phyloP scores from a whole-genome alignment of 2,888 invertebrate species.

The Acanthopleura granulata region DNA sequence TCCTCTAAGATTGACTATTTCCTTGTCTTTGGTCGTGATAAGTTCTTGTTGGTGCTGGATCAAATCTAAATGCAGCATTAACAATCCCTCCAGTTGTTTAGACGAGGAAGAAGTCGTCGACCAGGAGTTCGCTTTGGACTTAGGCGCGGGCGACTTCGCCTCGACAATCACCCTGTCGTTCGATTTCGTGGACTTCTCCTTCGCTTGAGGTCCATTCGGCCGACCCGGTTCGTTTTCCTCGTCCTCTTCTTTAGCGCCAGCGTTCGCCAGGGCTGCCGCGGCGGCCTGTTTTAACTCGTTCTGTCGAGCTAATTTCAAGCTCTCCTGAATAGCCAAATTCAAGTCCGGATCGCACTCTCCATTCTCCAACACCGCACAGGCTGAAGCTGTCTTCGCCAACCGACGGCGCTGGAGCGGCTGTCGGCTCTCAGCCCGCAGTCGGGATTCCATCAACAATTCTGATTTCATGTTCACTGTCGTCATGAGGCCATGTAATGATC shows the following conservation, averaged over 20 bases:
- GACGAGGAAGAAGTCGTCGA: constrained; percentile 8
- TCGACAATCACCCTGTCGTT: not conserved
- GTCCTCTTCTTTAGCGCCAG: not conserved
- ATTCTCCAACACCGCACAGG: constrained; percentile 32
- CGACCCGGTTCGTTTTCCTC: constrained; percentile 8
- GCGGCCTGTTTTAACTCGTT: constrained; percentile 27
- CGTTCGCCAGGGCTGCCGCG: not conserved
- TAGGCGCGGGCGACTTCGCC: not conserved
- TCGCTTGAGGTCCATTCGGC: not conserved
- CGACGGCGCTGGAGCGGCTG: constrained; percentile 13
- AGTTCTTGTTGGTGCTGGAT: constrained; percentile 92
- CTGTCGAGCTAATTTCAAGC: constrained; percentile 51
- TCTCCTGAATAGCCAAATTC: constrained; percentile 55
- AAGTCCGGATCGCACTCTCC: constrained; percentile 55
- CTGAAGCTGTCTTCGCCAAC: not conserved
- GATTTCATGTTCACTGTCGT: constrained; percentile 18
- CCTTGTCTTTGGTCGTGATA: constrained; percentile 83
- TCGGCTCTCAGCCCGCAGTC: constrained; percentile 7
- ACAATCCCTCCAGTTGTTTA: constrained; percentile 76
- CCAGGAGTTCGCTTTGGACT: not conserved
- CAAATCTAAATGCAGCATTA: constrained; percentile 86
- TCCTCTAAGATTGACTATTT: constrained; percentile 79
- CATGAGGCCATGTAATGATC: constrained; percentile 3
- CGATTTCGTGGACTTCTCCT: not conserved
- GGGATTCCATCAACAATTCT: constrained; percentile 7